Percentiles rank a stretch among this genome's conserved stretches.
phyloP scores from a whole-genome alignment of 1,140 invertebrate genomes.

The Pseudoatta argentina region DNA sequence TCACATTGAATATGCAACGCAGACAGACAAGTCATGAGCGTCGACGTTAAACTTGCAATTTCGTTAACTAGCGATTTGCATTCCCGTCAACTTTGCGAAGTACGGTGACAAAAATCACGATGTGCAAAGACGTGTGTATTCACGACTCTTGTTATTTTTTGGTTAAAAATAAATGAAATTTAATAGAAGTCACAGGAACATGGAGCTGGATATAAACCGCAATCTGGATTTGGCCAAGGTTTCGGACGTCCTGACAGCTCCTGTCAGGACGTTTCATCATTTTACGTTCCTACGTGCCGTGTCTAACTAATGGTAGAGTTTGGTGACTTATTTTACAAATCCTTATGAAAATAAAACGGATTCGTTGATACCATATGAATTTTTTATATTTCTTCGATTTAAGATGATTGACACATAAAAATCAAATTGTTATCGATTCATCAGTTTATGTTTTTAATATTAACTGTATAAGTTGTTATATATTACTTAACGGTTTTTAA shows the following conservation, averaged over 20 bases:
- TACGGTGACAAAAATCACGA: constrained; percentile 25
- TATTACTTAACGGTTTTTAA: neutral
- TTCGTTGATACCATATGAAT: neutral
- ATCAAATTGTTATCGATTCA: neutral
- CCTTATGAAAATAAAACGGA: neutral
- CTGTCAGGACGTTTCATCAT: constrained; percentile 22
- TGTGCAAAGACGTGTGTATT: neutral
- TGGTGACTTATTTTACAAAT: constrained; percentile 20
- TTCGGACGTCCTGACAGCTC: constrained; percentile 30
- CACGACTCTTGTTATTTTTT: constrained; percentile 3
- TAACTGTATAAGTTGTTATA: neutral
- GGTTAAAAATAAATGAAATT: constrained; percentile 12
- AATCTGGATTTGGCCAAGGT: constrained; percentile 14
- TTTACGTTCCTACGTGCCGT: neutral
- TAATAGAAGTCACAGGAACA: constrained; percentile 30
- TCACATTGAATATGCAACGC: constrained; percentile 48
- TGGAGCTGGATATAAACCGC: constrained; percentile 13
- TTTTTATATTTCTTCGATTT: neutral
- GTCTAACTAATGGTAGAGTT: constrained; percentile 22
- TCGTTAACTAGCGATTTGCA: constrained; percentile 51
- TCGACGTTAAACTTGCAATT: constrained; percentile 49
- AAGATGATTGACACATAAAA: neutral
- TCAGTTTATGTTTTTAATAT: neutral
- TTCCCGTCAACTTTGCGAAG: constrained; percentile 18
- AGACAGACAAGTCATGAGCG: neutral